Base-by-base conservation (phyloP, 2,888 invertebrate species). In the Horisme vitalbata region DNA sequence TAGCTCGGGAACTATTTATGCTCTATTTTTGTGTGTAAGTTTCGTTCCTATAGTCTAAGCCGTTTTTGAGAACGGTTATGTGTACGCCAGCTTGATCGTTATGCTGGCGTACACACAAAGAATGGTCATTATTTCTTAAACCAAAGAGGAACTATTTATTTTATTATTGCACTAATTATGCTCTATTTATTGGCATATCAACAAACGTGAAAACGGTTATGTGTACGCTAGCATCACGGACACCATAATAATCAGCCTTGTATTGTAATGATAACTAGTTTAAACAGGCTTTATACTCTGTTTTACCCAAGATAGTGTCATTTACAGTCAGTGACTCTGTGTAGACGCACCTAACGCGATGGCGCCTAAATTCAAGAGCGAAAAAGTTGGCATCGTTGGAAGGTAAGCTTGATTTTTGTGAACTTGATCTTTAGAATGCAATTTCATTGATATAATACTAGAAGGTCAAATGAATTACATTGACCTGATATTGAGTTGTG, bases 351-450 rank as follows among this genome's bases (percentile, higher is more conserved):
- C 48, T 44, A 38, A 33, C 49, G 45, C 45, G 37, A 86, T 86
- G 87, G 79, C 83, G 53, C 63, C 80, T 52, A 76, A 60, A 46
- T 65, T 66, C 47, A 92, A 91, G 73, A 90, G 82, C 41, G 93
- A 93, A 80, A 94, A 94, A 84, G 92, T 95, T 59, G 94, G 94
- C 55, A 95, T 95, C 56, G 90, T 95, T 53, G 95, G 95, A 72
- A 95, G 95, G 95, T 95, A 83, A 82, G 73, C 50, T 34, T 48
- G 21, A 21, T 39, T 41, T 30, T 20, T 44, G 34, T 45, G 36
- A 41, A 27, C 15, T 21, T 43, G 41, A 30, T 18, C 4, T 45
- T 37, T 26, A 33, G 44, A 37, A 33, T 32, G 27, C 37, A 28
- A 28, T 50, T 49, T 43, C 18, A 33, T 44, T 34, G 36, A 11